phyloP scores from a whole-genome alignment of 2,113 vertebrate genomes.

The Cebidichthys violaceus region DNA sequence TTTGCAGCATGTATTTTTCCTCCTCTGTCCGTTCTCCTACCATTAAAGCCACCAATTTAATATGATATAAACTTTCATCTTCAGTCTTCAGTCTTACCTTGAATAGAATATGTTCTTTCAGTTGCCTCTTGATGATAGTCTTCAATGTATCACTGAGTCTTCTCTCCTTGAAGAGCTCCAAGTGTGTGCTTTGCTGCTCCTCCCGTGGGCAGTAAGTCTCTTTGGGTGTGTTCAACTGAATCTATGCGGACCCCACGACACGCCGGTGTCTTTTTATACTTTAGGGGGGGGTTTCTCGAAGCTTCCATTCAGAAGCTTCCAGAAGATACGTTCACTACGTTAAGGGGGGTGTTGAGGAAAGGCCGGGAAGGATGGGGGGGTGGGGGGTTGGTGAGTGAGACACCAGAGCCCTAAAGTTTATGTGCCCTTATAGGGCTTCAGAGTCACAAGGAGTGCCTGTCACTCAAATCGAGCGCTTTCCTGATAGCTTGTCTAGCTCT shows the following conservation, averaged over 20 bases:
- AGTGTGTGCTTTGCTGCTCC: conserved; percentile 43
- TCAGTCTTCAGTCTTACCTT: conserved; percentile 68
- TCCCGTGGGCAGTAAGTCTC: conserved; percentile 55
- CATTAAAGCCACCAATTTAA: background rate
- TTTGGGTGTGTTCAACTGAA: conserved; percentile 37
- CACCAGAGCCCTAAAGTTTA: conserved; percentile 65
- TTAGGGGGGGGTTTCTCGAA: conserved; percentile 77
- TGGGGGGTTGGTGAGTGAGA: conserved; percentile 10
- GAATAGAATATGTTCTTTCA: conserved; percentile 22
- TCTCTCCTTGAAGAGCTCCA: conserved; percentile 47
- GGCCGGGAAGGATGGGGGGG: conserved; percentile 25
- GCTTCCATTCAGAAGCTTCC: conserved; percentile 81
- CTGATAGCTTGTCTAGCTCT: conserved; percentile 65
- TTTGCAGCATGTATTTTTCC: background rate
- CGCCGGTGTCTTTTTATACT: conserved; percentile 81
- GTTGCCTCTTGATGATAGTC: conserved; percentile 16
- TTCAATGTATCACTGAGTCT: conserved; percentile 30
- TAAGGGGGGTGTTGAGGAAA: conserved; percentile 45
- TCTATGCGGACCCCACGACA: conserved; percentile 50
- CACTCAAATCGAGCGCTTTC: conserved; percentile 77
- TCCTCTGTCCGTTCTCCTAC: background rate
- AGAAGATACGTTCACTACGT: conserved; percentile 76
- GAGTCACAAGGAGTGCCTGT: conserved; percentile 83
- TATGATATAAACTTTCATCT: background rate
- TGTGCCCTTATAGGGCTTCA: conserved; percentile 83